phyloP scores from a whole-genome alignment of 2,888 invertebrate genomes.

The Tenthredo amoena region DNA sequence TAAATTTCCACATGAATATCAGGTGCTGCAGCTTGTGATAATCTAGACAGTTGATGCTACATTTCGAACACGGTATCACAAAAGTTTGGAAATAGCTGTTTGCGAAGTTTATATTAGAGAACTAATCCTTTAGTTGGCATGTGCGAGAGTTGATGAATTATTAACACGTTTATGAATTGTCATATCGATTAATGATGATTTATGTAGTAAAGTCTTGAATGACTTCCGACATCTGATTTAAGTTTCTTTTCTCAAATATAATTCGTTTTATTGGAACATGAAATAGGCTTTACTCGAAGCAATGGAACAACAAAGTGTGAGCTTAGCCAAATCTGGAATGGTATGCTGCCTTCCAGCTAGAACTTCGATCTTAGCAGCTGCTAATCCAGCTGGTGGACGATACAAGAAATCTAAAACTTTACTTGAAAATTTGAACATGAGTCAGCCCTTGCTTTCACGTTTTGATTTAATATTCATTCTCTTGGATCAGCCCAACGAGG shows the following conservation, averaged over 20 bases:
- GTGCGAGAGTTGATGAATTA: too few species aligned
- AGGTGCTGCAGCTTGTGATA: not conserved
- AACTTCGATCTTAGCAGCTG: slow-evolving; percentile 93
- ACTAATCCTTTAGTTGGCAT: too few species aligned
- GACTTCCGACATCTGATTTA: not conserved
- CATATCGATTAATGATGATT: too few species aligned
- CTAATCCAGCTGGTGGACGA: slow-evolving; percentile 94
- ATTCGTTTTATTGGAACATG: slow-evolving; percentile 74
- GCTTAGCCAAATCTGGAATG: slow-evolving; percentile 94
- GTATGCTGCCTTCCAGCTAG: slow-evolving; percentile 90
- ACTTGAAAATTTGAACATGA: slow-evolving; percentile 93
- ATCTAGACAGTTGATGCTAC: not conserved
- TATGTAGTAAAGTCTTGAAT: too few species aligned
- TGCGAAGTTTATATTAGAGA: too few species aligned
- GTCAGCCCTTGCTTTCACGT: slow-evolving; percentile 91
- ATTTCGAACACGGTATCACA: not conserved
- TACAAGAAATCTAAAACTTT: slow-evolving; percentile 94
- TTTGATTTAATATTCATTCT: slow-evolving; percentile 96
- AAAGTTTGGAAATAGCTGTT: too few species aligned
- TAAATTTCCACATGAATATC: not conserved
- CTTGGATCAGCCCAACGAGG: slow-evolving; percentile 92
- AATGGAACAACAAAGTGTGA: slow-evolving; percentile 96
- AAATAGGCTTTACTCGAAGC: slow-evolving; percentile 91
- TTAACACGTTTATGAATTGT: too few species aligned
- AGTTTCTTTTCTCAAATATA: not conserved